A percentile compares a stretch with the other conserved stretches of the same genome.
These are phyloP conservation scores for Chloropsis cyanopogon DNA, from an alignment of 2,113 vertebrate genomes.

Conservation along the genomic window DNA sequence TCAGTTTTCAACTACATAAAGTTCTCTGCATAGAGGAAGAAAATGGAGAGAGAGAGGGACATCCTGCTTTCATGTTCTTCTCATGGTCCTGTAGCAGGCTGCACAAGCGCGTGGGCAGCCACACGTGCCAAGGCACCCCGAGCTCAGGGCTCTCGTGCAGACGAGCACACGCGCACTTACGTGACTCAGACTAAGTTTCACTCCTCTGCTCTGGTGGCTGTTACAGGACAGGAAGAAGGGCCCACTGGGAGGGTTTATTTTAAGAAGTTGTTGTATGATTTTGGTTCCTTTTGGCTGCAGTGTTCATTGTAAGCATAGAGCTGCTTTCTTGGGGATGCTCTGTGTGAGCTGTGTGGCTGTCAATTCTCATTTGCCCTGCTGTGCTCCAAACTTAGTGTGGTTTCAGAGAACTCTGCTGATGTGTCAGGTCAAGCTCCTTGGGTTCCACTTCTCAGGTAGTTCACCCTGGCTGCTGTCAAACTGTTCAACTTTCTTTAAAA, in stretches of 20 bases:
- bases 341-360: not conserved
- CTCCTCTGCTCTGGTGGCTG: not conserved
- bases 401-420: not conserved
- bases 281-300: conserved; percentile 3
- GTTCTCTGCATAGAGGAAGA: not conserved
- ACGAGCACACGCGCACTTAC: not conserved
- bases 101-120: not conserved
- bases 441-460: not conserved
- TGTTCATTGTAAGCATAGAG: not conserved
- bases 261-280: conserved; percentile 20
- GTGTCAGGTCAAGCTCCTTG: not conserved
- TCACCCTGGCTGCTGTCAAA: not conserved
- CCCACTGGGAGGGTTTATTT: conserved; percentile 21
- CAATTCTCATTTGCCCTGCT: not conserved
- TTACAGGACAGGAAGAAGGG: conserved; percentile 23
- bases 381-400: not conserved
- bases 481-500: not conserved
- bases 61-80: not conserved
- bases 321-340: not conserved
- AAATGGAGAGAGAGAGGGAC: not conserved
- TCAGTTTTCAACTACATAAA: not conserved
- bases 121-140: not conserved
- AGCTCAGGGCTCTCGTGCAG: not conserved
- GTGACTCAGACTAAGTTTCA: not conserved
- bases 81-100: not conserved